phyloP scores from a whole-genome alignment of 2,888 invertebrate species.

The Caenorhabditis sinica region DNA sequence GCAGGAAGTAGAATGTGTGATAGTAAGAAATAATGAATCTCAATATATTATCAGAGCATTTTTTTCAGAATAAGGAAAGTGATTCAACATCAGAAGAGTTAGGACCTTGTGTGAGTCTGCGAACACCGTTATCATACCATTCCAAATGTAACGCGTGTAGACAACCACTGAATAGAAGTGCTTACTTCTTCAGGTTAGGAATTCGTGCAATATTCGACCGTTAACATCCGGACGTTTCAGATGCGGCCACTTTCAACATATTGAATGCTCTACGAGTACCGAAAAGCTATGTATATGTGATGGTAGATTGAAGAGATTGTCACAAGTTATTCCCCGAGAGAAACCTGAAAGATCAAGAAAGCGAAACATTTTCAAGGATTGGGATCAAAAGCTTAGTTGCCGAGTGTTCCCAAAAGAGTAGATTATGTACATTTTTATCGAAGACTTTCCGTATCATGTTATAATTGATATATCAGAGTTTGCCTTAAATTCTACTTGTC shows the following conservation, averaged over 20 bases:
- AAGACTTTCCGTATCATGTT: background rate
- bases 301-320: background rate
- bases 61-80: slow-evolving; percentile 54
- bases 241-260: slow-evolving; percentile 72
- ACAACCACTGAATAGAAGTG: slow-evolving; percentile 57
- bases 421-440: background rate
- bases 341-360: slow-evolving; percentile 20
- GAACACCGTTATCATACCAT: slow-evolving; percentile 30
- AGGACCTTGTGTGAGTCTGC: slow-evolving; percentile 38
- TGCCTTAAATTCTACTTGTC: background rate
- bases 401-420: slow-evolving; percentile 44
- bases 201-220: background rate
- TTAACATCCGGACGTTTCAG: slow-evolving; percentile 39
- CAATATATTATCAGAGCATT: background rate
- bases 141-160: slow-evolving; percentile 59
- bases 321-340: slow-evolving; percentile 30
- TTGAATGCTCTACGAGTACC: slow-evolving; percentile 70
- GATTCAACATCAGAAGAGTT: slow-evolving; percentile 12
- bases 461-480: background rate
- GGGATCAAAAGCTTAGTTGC: slow-evolving; percentile 53
- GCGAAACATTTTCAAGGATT: slow-evolving; percentile 58
- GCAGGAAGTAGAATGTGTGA: slow-evolving; percentile 48
- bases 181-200: slow-evolving; percentile 63
- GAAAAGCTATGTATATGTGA: slow-evolving; percentile 47
- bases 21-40: slow-evolving; percentile 34